Base-by-base conservation (phyloP, 2,113 vertebrate genomes). In the Corythaixoides concolor region DNA sequence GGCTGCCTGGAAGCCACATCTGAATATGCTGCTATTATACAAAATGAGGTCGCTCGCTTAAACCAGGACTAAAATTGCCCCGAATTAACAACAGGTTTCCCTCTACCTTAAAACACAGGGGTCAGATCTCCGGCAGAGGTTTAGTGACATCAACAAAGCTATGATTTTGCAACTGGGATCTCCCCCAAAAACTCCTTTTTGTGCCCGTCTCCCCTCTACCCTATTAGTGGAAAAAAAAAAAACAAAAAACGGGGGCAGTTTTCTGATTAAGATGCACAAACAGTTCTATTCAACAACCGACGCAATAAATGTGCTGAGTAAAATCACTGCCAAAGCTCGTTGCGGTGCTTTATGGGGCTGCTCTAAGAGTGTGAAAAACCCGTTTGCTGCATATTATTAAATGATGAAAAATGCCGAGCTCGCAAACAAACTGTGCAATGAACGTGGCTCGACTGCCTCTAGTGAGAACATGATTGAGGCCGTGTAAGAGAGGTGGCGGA, bases 331-430 rank as follows among this genome's bases (percentile, higher is more conserved):
- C 87, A 78, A 43, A 85, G 87, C 94, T 85, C 6, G 8, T 89
- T 82, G 67, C 12, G 4, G 66, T 89, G 94, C 89, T 94, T 79
- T 68, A 62, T 75, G 92, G 87, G 89, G 84, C 92, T 92, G 87
- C 87, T 94, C 66, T 47, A 37, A 81, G 87, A 72, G 87, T 22
- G 67, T 75, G 94, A 91, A 79, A 39, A 79, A 93, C 49, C 75
- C 15, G 6, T 53, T 91, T 75, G 86, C 94, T 96, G 89, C 79
- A 67, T 69, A 33, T 94, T 72, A 76, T 72, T 90, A 76, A 82
- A 80, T n/a, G 89, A 63, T 91, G 92, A 82, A 55, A 94, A 93
- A 88, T 41, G 80, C 80, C 92, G 79, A 33, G 74, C 37, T 85
- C 37, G 2, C 92, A 49, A 82, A 87, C 67, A 70, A 62, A 70